Conservation (phyloP, 2,113 vertebrate genomes). For the Nibea albiflora region DNA sequence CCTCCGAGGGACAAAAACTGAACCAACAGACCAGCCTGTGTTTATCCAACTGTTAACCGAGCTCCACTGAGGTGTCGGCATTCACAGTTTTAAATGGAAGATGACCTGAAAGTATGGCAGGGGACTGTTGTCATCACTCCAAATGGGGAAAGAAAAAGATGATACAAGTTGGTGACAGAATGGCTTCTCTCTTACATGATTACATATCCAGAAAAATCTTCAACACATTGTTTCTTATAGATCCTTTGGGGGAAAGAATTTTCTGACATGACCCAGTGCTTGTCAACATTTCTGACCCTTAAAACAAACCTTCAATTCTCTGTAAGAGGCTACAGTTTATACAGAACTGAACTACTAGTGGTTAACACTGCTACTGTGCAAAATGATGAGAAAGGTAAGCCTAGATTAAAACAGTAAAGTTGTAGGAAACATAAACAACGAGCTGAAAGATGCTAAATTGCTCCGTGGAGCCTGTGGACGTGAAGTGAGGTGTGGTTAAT, state of each 20-base stretch:
- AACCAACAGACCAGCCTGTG: slow-evolving; percentile 15
- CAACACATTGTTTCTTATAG: neutral
- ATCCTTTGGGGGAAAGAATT: no score
- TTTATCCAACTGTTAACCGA: slow-evolving; percentile 43
- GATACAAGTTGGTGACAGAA: neutral
- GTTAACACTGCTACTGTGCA: no score
- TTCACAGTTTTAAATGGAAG: slow-evolving; percentile 48
- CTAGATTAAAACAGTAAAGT: no score
- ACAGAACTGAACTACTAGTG: no score
- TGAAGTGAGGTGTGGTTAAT: no score
- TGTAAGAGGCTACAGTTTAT: no score
- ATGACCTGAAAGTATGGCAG: slow-evolving; percentile 6
- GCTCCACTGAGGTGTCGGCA: neutral
- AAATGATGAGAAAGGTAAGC: no score
- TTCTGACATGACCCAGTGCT: no score
- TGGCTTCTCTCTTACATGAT: rapidly evolving
- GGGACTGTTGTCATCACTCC: neutral
- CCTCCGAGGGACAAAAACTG: slow-evolving; percentile 18
- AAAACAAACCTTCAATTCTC: neutral
- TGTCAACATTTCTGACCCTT: neutral
- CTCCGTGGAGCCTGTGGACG: no score
- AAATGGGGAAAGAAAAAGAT: neutral
- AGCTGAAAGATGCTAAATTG: no score
- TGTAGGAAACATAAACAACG: no score
- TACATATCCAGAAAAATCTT: slow-evolving; percentile 9